Percentiles rank a stretch among this genome's conserved stretches.
These are phyloP conservation scores for Rallus crepitans DNA, from an alignment of 2,797 vertebrate genomes.

Conservation along the genomic window DNA sequence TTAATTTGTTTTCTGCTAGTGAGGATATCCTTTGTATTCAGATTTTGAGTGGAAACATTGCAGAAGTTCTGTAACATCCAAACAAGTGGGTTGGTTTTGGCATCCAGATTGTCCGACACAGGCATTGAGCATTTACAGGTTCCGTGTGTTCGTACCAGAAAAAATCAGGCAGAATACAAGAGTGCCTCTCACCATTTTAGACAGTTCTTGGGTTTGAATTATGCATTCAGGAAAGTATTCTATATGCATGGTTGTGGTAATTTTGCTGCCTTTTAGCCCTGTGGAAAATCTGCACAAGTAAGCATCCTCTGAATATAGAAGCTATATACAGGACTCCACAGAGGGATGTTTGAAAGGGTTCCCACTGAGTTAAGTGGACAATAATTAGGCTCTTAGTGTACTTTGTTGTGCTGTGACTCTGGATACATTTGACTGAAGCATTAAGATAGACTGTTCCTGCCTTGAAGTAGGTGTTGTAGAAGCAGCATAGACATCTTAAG, in stretches of 20 bases:
- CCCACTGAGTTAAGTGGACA: not conserved
- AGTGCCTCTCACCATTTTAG: slow-evolving; percentile 1
- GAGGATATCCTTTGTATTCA: not conserved
- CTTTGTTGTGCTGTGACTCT: not conserved
- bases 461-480: not conserved
- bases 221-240: slow-evolving; percentile 35
- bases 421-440: not conserved
- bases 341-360: not conserved
- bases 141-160: not conserved
- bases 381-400: not conserved
- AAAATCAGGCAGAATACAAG: not conserved
- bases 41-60: not conserved
- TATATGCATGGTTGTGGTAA: not conserved
- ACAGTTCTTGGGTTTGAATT: slow-evolving; percentile 40
- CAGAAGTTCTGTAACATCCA: not conserved
- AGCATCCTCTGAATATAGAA: slow-evolving; percentile 21
- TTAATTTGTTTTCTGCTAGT: not conserved
- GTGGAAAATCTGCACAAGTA: not conserved
- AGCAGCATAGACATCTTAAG: not conserved
- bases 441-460: not conserved
- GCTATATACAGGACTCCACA: not conserved
- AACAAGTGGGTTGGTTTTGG: not conserved
- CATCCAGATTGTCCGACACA: not conserved
- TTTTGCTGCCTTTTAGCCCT: slow-evolving; percentile 19
- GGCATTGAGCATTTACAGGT: not conserved